Percentiles rank a stretch among this genome's conserved stretches.
Conservation (phyloP, 2,113 vertebrate genomes). For the Asarcornis scutulata region DNA sequence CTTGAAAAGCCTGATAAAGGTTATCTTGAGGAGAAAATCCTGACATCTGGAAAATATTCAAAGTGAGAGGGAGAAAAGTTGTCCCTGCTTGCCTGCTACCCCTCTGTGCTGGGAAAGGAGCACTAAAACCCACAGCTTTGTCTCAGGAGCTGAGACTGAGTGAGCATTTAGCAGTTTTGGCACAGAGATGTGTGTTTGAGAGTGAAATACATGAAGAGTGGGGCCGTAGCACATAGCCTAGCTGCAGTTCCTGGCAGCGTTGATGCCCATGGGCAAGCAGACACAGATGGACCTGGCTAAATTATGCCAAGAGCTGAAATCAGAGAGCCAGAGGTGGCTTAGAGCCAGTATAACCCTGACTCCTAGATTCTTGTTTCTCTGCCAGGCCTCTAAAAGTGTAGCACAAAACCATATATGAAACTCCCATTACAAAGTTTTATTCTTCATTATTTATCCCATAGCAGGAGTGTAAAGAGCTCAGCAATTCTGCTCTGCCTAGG, state of each 20-base stretch:
- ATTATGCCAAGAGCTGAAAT: neutral
- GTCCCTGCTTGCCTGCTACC: neutral
- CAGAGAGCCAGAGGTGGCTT: neutral
- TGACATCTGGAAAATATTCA: neutral
- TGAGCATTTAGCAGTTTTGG: neutral
- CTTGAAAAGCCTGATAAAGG: neutral
- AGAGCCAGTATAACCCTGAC: neutral
- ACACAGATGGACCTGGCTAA: constrained; percentile 34
- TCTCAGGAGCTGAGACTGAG: neutral
- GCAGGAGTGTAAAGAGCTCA: neutral
- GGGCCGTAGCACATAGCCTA: neutral
- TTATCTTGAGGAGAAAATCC: neutral
- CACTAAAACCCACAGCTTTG: neutral
- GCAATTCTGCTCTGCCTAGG: neutral
- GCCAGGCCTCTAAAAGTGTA: neutral
- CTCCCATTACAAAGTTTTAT: neutral
- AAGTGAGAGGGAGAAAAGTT: neutral
- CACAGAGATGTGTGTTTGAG: neutral
- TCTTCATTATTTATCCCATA: neutral
- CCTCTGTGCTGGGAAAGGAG: neutral
- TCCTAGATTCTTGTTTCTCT: neutral
- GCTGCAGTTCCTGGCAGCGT: neutral
- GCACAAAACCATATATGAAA: neutral
- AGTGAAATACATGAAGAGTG: neutral
- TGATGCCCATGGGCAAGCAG: neutral